A percentile compares a stretch with the other conserved stretches of the same genome.
These are phyloP conservation scores for Hemiscyllium ocellatum DNA, from an alignment of 2,113 vertebrate genomes.

Conservation along the genomic window DNA sequence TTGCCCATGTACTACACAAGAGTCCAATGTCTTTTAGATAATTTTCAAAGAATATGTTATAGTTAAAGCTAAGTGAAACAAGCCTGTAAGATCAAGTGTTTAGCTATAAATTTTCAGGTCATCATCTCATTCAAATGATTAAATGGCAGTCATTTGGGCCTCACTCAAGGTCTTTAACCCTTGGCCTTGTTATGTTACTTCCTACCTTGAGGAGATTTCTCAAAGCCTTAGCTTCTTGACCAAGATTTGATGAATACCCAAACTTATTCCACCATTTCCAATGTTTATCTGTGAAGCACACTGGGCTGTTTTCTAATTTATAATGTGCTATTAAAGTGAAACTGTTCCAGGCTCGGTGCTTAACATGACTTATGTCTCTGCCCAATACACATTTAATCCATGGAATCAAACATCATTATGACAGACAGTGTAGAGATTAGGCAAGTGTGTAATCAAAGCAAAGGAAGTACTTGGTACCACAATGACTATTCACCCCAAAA, in stretches of 20 bases:
- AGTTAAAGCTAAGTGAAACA: conserved; percentile 14
- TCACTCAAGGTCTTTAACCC: background rate
- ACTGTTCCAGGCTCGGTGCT: background rate
- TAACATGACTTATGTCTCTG: background rate
- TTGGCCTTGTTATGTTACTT: background rate
- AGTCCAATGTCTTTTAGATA: background rate
- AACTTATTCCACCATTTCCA: background rate
- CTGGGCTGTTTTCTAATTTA: background rate
- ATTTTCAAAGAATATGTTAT: background rate
- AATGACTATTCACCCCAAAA: background rate
- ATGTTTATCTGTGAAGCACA: background rate
- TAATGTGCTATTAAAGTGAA: background rate
- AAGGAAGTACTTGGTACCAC: background rate
- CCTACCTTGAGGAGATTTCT: background rate
- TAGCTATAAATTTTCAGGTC: background rate
- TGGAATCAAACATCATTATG: background rate
- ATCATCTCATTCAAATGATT: background rate
- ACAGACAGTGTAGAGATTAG: background rate
- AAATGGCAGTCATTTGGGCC: background rate
- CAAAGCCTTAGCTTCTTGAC: background rate
- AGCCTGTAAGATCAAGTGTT: background rate
- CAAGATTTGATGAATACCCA: background rate
- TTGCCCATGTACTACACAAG: background rate
- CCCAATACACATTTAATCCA: background rate
- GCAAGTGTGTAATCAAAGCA: background rate